Percentiles rank a stretch among this genome's conserved stretches.
Conservation (phyloP, 2,113 vertebrate species). For the Halcyon senegalensis region DNA sequence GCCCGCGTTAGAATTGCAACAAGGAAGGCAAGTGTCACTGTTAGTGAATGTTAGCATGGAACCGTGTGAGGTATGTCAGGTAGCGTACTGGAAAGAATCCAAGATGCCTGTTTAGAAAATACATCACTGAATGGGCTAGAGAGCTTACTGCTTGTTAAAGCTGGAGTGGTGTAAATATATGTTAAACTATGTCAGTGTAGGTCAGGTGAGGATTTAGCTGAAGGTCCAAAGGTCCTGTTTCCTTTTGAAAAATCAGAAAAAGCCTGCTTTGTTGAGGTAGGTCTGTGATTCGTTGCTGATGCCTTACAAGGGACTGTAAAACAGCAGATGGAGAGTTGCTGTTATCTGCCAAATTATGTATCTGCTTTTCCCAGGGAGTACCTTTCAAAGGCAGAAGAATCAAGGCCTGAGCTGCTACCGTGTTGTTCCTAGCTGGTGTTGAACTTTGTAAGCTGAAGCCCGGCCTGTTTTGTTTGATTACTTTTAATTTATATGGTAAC, state of each 20-base stretch:
- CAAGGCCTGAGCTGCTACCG: background rate
- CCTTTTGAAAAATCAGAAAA: background rate
- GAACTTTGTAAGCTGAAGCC: background rate
- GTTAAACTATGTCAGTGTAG: accelerated
- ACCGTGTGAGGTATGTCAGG: background rate
- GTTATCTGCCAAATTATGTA: background rate
- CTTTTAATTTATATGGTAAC: background rate
- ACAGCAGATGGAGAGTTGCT: background rate
- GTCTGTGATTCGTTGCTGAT: background rate
- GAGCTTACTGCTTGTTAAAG: background rate
- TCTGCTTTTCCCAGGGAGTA: background rate
- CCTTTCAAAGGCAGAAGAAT: background rate
- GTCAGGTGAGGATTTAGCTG: background rate
- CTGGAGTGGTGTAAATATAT: background rate
- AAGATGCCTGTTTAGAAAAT: background rate
- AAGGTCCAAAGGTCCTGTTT: background rate
- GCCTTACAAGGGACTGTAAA: background rate
- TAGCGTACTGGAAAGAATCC: background rate
- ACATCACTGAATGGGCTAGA: background rate
- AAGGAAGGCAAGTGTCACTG: background rate
- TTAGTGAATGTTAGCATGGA: background rate
- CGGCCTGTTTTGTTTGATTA: background rate
- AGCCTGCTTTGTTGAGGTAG: background rate
- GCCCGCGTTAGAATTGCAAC: accelerated
- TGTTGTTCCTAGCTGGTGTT: background rate